Evolutionary conservation across 2,888 invertebrate genomes (phyloP), one percentile per base, ranked within the genome.

Genomic region (Julus scandinavius): DNA sequence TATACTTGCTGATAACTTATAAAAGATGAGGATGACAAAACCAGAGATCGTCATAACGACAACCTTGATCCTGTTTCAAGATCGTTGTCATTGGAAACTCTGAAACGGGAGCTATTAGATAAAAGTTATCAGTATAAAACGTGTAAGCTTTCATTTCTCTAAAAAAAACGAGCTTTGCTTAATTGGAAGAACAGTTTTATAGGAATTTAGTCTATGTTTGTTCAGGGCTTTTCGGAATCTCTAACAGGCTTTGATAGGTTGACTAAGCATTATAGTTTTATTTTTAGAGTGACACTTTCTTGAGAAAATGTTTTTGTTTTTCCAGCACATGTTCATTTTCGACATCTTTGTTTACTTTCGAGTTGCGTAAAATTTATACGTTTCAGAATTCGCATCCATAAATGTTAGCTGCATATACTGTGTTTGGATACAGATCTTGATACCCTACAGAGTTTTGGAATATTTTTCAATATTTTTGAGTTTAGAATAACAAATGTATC

Each of bases 1-100:
- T 11, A 7, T 50, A 17, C 54, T 6, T 63, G 20, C 63, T 72
- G 20, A 72, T 72, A 72, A 72, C 72, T 29, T 29, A 72, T 2
- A 6, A 72, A 72, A 72, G 72, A 29, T 72, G 72, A 72, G 72
- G 9, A 29, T 72, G 11, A 9, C 72, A 72, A 72, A 72, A 20
- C 72, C 72, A 20, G 72, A 20, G 72, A 7, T 72, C 29, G 7
- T 29, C 72, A 72, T 72, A 29, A 20, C 72, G 29, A 72, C 72
- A 29, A 29, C 72, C 72, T 72, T 72, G 72, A 72, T 72, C 20
- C 29, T 72, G 72, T 72, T 20, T 20, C 0, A 72, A 72, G 72
- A 72, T 72, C 29, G 72, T 72, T 72, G 72, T 72, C 72, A 29
- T 29, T 72, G 72, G 72, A 29, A 9, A 72, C 72, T 72, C 20